phyloP scores from a whole-genome alignment of 2,797 vertebrate species.

The Pteronotus mesoamericanus region DNA sequence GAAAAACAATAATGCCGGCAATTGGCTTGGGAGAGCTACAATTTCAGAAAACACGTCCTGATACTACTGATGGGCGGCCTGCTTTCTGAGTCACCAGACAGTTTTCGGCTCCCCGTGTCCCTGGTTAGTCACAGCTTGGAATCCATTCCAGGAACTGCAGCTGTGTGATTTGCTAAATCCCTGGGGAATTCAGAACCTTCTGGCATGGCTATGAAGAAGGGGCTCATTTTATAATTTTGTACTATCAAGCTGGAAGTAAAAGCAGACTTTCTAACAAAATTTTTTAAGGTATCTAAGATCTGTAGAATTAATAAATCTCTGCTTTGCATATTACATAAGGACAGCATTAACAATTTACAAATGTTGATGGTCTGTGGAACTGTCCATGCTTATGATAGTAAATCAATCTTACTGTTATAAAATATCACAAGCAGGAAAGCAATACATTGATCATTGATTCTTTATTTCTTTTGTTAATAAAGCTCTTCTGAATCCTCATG shows the following conservation, averaged over 20 bases:
- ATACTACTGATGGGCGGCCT: not conserved
- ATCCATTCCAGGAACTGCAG: not conserved
- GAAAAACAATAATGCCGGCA: not conserved
- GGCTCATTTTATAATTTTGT: not conserved
- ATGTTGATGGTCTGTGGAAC: not conserved
- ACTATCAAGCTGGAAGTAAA: not conserved
- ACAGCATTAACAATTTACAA: not conserved
- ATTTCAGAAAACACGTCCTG: not conserved
- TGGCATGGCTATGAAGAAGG: not conserved
- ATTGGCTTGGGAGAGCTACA: not conserved
- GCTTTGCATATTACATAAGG: not conserved
- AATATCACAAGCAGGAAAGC: not conserved
- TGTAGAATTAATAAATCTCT: not conserved
- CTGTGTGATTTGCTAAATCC: not conserved
- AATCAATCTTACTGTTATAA: not conserved
- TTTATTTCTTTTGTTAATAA: constrained; percentile 5
- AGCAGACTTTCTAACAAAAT: not conserved
- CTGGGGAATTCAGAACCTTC: not conserved
- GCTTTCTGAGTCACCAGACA: constrained; percentile 19
- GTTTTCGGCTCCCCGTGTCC: not conserved
- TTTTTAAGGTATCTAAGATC: not conserved
- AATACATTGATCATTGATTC: not conserved
- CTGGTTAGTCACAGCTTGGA: constrained; percentile 38
- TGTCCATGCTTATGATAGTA: not conserved
- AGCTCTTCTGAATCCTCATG: not conserved